Conservation (phyloP, 2,888 invertebrate genomes). For the Xanthorhoe designata region DNA sequence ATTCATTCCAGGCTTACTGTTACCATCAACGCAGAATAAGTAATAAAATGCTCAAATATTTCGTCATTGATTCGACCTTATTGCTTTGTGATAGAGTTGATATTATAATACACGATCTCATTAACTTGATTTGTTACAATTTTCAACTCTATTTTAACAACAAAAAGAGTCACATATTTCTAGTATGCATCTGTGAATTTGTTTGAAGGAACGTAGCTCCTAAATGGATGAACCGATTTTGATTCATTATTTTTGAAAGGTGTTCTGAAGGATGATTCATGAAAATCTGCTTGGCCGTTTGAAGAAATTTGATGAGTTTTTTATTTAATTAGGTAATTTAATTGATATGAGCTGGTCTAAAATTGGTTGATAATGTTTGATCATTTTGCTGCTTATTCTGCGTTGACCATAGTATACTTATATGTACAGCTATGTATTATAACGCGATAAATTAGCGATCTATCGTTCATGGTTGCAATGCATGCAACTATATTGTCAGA, state of each 20-base stretch:
- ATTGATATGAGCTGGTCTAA: neutral
- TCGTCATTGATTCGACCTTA: neutral
- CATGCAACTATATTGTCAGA: neutral
- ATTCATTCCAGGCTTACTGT: neutral
- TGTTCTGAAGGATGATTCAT: no score
- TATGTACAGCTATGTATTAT: slow-evolving; percentile 63
- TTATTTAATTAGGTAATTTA: no score
- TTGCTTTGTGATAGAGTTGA: neutral
- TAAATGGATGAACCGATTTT: no score
- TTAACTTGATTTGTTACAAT: neutral
- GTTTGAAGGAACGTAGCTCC: no score
- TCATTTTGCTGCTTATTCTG: neutral
- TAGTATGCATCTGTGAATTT: no score
- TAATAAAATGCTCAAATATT: neutral
- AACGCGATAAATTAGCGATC: slow-evolving; percentile 34
- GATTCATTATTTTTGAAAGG: no score
- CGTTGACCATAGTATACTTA: neutral
- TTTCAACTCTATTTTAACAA: neutral
- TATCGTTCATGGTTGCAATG: slow-evolving; percentile 6
- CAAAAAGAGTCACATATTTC: no score
- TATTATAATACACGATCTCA: neutral
- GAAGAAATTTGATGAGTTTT: no score
- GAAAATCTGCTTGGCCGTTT: no score
- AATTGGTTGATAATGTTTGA: neutral
- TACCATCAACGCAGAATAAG: slow-evolving; percentile 4